Percentiles rank a stretch among this genome's conserved stretches.
Evolutionary conservation across 2,888 invertebrate genomes (phyloP).

Genomic region (Ischnura elegans): DNA sequence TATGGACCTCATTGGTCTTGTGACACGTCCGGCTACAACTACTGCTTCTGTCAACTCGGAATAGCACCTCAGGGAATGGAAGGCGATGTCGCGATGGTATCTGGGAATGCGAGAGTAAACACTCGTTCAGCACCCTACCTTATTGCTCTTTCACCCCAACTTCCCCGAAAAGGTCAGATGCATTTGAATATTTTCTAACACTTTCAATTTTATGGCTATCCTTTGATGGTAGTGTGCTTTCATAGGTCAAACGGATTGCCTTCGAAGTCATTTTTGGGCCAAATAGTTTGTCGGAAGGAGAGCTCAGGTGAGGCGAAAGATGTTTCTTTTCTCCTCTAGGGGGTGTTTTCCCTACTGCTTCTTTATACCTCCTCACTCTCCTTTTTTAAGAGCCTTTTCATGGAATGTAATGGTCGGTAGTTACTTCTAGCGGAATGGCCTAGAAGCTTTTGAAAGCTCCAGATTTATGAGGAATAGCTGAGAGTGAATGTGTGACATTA

Average conservation of each 20-base stretch:
- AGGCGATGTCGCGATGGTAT: neutral
- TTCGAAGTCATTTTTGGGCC: neutral
- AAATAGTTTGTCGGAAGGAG: neutral
- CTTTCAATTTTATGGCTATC: slow-evolving; percentile 42
- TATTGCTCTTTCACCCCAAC: neutral
- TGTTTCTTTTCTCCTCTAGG: neutral
- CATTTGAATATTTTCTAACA: slow-evolving; percentile 19
- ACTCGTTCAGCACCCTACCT: neutral
- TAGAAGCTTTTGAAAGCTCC: neutral
- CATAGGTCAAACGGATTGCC: slow-evolving; percentile 13
- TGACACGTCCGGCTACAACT: neutral
- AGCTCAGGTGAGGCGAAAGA: neutral
- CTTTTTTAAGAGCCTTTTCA: neutral
- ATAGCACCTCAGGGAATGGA: neutral
- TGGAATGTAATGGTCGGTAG: neutral
- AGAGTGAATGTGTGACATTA: neutral
- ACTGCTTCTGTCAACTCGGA: neutral
- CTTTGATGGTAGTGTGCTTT: neutral
- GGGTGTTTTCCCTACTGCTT: neutral
- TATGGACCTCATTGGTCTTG: too few species aligned
- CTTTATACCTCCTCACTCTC: neutral
- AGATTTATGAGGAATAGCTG: neutral
- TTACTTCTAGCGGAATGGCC: neutral
- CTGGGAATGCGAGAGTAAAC: neutral
- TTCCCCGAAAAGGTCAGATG: neutral